phyloP scores from a whole-genome alignment of 2,888 invertebrate genomes.

The Thyatira batis region DNA sequence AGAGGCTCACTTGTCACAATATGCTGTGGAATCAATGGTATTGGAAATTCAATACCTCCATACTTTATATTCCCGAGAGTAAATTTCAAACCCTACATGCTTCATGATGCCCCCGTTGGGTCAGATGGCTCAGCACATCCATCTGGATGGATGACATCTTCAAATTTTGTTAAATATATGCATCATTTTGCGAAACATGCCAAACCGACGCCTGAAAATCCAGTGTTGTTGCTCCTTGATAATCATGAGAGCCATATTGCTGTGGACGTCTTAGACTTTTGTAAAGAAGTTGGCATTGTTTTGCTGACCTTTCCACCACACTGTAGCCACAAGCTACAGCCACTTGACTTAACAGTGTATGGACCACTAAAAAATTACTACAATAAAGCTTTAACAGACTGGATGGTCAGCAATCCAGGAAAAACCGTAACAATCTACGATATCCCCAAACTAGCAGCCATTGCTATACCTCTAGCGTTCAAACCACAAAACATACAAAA shows the following conservation, averaged over 20 bases:
- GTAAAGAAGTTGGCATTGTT: slow-evolving; percentile 49
- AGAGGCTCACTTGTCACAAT: slow-evolving; percentile 46
- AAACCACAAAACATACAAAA: slow-evolving; percentile 31
- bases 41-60: slow-evolving; percentile 27
- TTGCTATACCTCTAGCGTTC: slow-evolving; percentile 21
- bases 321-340: slow-evolving; percentile 23
- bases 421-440: slow-evolving; percentile 46
- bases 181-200: slow-evolving; percentile 39
- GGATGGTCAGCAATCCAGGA: slow-evolving; percentile 47
- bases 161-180: slow-evolving; percentile 34
- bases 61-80: neutral
- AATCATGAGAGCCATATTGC: slow-evolving; percentile 39
- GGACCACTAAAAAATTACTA: slow-evolving; percentile 26
- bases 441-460: slow-evolving; percentile 27
- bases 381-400: slow-evolving; percentile 20
- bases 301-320: slow-evolving; percentile 47
- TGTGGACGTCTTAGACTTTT: slow-evolving; percentile 34
- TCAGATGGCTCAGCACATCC: slow-evolving; percentile 36
- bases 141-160: slow-evolving; percentile 44
- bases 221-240: slow-evolving; percentile 37
- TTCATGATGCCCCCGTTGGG: slow-evolving; percentile 45
- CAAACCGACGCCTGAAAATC: slow-evolving; percentile 28
- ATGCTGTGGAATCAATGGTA: slow-evolving; percentile 42
- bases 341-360: slow-evolving; percentile 46
- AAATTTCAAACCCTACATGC: slow-evolving; percentile 21